Percentiles rank a stretch among this genome's conserved stretches.
Conservation (phyloP, 2,797 vertebrate species). For the Chiroxiphia lanceolata region DNA sequence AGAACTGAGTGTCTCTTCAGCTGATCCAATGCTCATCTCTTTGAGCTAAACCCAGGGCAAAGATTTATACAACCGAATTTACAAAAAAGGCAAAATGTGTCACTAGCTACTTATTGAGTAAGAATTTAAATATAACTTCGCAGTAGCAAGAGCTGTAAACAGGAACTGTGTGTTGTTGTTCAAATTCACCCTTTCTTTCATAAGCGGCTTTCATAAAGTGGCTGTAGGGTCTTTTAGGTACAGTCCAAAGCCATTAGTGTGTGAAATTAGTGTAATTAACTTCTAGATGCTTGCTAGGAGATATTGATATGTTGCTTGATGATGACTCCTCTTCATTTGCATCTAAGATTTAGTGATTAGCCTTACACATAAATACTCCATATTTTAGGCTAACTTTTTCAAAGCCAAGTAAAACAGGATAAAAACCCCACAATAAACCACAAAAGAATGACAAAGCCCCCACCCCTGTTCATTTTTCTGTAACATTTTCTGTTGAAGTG, state of each 20-base stretch:
- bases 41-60: slow-evolving; percentile 8
- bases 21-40: background rate
- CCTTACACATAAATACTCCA: background rate
- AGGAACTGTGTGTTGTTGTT: background rate
- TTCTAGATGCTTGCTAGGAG: background rate
- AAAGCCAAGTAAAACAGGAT: background rate
- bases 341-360: background rate
- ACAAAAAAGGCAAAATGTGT: background rate
- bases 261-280: slow-evolving; percentile 32
- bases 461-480: background rate
- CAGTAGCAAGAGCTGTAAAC: background rate
- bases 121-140: background rate
- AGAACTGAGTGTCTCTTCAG: background rate
- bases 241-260: slow-evolving; percentile 9
- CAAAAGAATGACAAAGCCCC: background rate
- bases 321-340: background rate
- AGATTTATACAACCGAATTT: background rate
- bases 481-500: background rate
- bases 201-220: background rate
- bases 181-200: background rate
- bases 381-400: background rate
- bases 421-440: background rate
- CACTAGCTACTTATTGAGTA: background rate
- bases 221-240: background rate
- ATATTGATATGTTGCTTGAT: slow-evolving; percentile 13